Evolutionary conservation across 2,888 invertebrate genomes (phyloP), one percentile per base, ranked within the genome.

Genomic region (Chalcis sispes): DNA sequence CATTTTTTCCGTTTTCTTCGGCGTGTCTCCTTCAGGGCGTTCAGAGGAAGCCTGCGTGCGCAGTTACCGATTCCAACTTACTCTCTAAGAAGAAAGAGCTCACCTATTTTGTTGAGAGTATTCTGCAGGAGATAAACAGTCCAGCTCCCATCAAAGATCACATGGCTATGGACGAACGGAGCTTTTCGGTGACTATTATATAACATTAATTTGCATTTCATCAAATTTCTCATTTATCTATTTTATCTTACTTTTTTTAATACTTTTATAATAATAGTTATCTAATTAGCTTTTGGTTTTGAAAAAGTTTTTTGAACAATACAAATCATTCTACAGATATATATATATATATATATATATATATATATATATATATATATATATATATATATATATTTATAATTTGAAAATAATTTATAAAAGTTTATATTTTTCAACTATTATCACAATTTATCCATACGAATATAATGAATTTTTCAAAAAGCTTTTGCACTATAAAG

Each of bases 101-200:
- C 27, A 93, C 94, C 0, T 90, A 91, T 10, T 93, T 94, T 83
- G 94, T 96, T 93, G 94, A 95, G 86, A 93, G 90, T 36, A 88
- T 96, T 1, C 92, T 94, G 88, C 93, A 93, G 75, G 93, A 94
- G 80, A 91, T 91, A 15, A 91, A 91, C 0, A 92, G 92, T 80
- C 85, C 90, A 1, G 92, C 92, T 71, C 89, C 90, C 0, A 88
- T 91, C 36, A 91, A 91, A 79, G 86, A 93, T 65, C 92, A 93
- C 59, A 85, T 91, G 66, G 90, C 91, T 0, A 91, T 91, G 62
- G 93, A 93, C 79, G 92, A 93, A 77, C 88, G 90, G 75, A 92
- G 91, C 81, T 91, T 91, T 85, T 93, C 91, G 88, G 94, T 93
- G 89, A 92, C 91, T 90, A 87, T 88, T 84, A 84, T 80, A 82